Evolutionary conservation across 1,140 invertebrate species (phyloP).

Genomic region (Mya arenaria): DNA sequence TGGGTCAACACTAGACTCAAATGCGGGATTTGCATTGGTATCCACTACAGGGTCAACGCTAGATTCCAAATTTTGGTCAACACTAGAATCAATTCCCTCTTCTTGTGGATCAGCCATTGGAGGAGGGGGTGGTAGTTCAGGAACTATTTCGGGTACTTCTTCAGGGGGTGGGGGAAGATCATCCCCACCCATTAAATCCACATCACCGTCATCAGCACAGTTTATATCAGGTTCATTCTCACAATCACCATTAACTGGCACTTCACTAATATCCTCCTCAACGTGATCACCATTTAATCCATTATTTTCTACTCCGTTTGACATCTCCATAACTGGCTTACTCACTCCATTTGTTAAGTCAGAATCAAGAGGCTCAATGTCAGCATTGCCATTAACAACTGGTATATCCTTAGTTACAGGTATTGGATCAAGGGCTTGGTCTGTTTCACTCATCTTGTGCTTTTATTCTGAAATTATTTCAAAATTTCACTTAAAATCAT

Average conservation of each 20-base stretch:
- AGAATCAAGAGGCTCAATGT: constrained; percentile 8
- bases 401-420: constrained; percentile 45
- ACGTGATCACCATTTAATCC: constrained; percentile 37
- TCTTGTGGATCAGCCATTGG: neutral
- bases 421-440: constrained; percentile 32
- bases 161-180: constrained; percentile 50
- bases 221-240: neutral
- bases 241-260: constrained; percentile 30
- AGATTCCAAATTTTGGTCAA: constrained; percentile 10
- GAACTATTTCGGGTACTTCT: constrained; percentile 34
- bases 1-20: constrained; percentile 29
- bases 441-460: constrained; percentile 51
- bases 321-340: constrained; percentile 32
- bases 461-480: constrained; percentile 7
- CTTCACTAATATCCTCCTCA: constrained; percentile 9
- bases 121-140: constrained; percentile 38
- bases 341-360: constrained; percentile 43
- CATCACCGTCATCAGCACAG: neutral
- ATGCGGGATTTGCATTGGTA: neutral
- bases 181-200: constrained; percentile 17
- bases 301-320: constrained; percentile 21
- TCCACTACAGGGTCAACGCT: constrained; percentile 33
- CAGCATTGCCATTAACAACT: constrained; percentile 29
- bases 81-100: neutral
- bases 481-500: neutral